These are phyloP conservation scores for Cromileptes altivelis DNA, from an alignment of 2,113 vertebrate genomes.

Conservation along the genomic window DNA sequence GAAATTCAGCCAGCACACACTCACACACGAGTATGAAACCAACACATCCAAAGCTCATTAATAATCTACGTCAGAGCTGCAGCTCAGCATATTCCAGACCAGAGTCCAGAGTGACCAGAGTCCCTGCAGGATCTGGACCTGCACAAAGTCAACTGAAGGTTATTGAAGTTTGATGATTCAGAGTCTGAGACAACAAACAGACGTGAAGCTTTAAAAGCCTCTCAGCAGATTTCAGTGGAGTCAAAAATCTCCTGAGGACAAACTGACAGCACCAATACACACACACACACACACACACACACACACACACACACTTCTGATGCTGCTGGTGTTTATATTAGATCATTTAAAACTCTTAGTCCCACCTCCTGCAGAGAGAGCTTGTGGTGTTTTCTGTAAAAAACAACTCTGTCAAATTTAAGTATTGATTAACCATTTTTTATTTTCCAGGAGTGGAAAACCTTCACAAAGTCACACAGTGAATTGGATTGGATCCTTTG, in stretches of 20 bases:
- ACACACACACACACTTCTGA: background rate
- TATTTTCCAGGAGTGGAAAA: no score
- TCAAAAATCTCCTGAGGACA: constrained; percentile 9
- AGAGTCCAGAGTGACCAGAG: background rate
- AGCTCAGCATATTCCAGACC: background rate
- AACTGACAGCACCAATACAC: background rate
- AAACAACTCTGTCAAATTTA: no score
- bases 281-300: background rate
- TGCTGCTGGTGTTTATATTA: no score
- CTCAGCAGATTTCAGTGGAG: constrained; percentile 15
- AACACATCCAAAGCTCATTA: background rate
- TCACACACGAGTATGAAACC: background rate
- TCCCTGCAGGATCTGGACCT: background rate
- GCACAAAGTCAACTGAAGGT: constrained; percentile 5
- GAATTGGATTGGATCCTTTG: no score
- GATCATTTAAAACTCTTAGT: no score
- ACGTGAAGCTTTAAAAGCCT: constrained; percentile 4
- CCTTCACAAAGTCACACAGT: no score
- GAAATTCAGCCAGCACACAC: background rate
- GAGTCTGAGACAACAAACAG: background rate
- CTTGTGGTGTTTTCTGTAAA: no score
- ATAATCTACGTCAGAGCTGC: background rate
- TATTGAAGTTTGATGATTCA: background rate
- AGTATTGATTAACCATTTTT: no score
- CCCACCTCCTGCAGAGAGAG: no score